phyloP scores from a whole-genome alignment of 1,140 invertebrate species.

The Meloidogyne chitwoodi region DNA sequence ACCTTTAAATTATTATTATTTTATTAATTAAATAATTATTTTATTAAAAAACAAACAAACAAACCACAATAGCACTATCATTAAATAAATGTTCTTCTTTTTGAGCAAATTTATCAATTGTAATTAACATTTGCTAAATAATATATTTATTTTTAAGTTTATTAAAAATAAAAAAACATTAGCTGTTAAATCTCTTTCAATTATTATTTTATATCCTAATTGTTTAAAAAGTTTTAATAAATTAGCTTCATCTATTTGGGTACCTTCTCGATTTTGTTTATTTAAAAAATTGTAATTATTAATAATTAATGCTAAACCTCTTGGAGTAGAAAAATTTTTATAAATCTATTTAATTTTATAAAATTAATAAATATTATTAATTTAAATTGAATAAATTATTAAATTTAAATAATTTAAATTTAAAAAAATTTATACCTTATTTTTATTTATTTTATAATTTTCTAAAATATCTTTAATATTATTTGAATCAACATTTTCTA shows the following conservation, averaged over 20 bases:
- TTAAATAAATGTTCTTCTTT: conserved; percentile 12
- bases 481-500: background rate
- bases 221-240: conserved; percentile 12
- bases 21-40: too few relatives aligned
- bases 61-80: conserved; percentile 33
- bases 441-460: background rate
- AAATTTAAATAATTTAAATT: background rate
- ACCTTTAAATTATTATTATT: conserved; percentile 3
- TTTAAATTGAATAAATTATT: background rate
- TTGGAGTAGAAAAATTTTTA: conserved; percentile 14
- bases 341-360: conserved; percentile 21
- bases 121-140: conserved; percentile 36
- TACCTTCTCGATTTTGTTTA: conserved; percentile 13
- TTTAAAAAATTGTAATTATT: conserved; percentile 18
- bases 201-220: conserved; percentile 18
- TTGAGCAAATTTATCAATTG: conserved; percentile 22
- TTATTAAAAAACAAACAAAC: background rate
- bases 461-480: background rate
- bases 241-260: conserved; percentile 13
- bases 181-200: conserved; percentile 14
- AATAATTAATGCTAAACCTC: conserved; percentile 25
- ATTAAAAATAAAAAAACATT: background rate
- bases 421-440: background rate
- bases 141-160: too few relatives aligned
- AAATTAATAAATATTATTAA: too few relatives aligned